Evolutionary conservation across 2,113 vertebrate genomes (phyloP).

Genomic region (Notechis scutatus): DNA sequence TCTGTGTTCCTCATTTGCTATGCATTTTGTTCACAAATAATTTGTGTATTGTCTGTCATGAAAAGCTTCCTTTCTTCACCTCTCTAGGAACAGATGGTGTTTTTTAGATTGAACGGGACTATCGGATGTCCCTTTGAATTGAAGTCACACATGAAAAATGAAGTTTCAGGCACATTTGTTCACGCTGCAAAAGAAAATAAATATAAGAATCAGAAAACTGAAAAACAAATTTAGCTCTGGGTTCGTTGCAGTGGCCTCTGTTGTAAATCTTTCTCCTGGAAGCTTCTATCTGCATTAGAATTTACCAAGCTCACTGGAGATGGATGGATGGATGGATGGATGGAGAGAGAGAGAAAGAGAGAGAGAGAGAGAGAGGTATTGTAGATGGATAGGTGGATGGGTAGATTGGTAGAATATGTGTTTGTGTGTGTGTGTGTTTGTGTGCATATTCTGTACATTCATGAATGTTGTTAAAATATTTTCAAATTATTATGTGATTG

Average conservation of each 20-base stretch:
- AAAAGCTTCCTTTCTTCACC: not conserved
- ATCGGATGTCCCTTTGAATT: constrained; percentile 12
- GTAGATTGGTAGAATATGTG: not conserved
- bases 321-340: not conserved
- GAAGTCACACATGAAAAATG: constrained; percentile 16
- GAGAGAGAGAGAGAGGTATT: not conserved
- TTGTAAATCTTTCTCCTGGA: not conserved
- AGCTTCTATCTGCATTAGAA: not conserved
- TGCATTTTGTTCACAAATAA: constrained; percentile 10
- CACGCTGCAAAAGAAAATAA: not conserved
- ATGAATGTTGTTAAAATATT: not conserved
- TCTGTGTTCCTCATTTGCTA: not conserved
- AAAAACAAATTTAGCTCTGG: not conserved
- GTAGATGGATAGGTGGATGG: not conserved
- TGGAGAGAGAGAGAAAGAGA: not conserved
- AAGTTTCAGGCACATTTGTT: not conserved
- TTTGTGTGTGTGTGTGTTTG: too few species aligned
- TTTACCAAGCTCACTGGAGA: not conserved
- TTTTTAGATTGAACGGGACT: constrained; percentile 19
- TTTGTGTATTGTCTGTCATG: constrained; percentile 2
- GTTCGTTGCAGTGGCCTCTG: not conserved
- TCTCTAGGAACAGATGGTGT: constrained; percentile 13
- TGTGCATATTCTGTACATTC: not conserved
- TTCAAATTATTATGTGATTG: not conserved
- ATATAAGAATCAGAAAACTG: not conserved